phyloP scores from a whole-genome alignment of 2,113 vertebrate species.

The Cyanoramphus novaezelandiae region DNA sequence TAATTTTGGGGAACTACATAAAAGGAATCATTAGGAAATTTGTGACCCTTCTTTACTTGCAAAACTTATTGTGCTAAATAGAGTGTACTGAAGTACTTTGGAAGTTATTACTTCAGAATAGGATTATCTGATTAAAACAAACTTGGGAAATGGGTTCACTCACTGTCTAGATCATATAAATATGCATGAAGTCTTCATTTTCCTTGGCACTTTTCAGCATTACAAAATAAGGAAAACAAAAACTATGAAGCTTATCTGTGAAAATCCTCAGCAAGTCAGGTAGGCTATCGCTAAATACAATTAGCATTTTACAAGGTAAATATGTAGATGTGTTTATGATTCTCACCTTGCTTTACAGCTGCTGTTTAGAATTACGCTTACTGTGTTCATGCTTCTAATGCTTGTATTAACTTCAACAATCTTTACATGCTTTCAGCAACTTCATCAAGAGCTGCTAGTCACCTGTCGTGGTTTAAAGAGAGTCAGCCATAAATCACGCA shows the following conservation, averaged over 20 bases:
- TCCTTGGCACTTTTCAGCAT: background rate
- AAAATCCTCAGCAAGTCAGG: background rate
- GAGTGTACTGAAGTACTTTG: background rate
- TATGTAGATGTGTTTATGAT: background rate
- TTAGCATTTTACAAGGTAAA: background rate
- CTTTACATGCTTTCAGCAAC: background rate
- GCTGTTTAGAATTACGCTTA: background rate
- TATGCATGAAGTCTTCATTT: background rate
- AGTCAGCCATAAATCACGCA: too few relatives aligned
- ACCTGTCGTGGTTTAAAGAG: background rate
- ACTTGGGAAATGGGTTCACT: background rate
- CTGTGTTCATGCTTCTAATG: background rate
- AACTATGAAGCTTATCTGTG: background rate
- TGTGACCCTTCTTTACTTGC: background rate
- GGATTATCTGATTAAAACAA: background rate
- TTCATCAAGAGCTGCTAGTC: background rate
- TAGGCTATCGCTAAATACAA: background rate
- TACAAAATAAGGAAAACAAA: background rate
- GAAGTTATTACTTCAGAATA: background rate
- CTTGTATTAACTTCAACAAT: background rate
- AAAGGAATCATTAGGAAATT: background rate
- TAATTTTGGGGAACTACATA: background rate
- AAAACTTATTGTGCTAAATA: background rate
- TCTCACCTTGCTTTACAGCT: background rate
- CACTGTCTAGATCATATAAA: background rate